Evolutionary conservation across 2,797 vertebrate species (phyloP).

Genomic region (Smutsia gigantea): DNA sequence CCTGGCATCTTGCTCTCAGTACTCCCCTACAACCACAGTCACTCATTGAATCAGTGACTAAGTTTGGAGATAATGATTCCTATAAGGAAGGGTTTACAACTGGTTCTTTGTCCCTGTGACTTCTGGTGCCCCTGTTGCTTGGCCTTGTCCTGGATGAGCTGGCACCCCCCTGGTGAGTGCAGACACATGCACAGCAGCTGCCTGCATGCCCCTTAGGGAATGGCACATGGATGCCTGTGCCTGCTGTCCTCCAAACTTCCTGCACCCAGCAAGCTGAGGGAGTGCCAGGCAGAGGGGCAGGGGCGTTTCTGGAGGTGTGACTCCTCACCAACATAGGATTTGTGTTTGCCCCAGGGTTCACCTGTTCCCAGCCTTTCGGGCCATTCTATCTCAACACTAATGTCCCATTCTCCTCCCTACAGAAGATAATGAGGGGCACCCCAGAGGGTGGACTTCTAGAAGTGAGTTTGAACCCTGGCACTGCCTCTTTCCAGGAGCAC

Average conservation of each 20-base stretch:
- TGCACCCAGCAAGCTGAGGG: fast-evolving
- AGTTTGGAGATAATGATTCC: neutral
- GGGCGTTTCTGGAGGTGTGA: neutral
- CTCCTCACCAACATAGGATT: fast-evolving
- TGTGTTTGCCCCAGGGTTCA: neutral
- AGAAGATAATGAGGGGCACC: neutral
- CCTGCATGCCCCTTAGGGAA: no score
- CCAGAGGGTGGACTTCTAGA: no score
- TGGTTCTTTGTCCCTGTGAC: neutral
- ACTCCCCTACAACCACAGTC: neutral
- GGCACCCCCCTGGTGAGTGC: fast-evolving
- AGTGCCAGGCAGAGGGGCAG: fast-evolving
- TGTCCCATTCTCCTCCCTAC: neutral
- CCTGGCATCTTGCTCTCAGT: no score
- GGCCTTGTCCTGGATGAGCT: neutral
- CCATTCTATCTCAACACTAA: neutral
- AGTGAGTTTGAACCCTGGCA: neutral
- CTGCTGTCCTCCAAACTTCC: no score
- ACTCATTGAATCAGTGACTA: neutral
- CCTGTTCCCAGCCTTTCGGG: neutral
- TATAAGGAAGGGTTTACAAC: no score
- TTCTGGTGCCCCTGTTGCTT: fast-evolving
- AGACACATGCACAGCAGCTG: fast-evolving
- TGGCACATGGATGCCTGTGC: fast-evolving
- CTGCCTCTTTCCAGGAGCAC: neutral